Conservation (phyloP, 1,140 invertebrate species). For the Streblospio benedicti region DNA sequence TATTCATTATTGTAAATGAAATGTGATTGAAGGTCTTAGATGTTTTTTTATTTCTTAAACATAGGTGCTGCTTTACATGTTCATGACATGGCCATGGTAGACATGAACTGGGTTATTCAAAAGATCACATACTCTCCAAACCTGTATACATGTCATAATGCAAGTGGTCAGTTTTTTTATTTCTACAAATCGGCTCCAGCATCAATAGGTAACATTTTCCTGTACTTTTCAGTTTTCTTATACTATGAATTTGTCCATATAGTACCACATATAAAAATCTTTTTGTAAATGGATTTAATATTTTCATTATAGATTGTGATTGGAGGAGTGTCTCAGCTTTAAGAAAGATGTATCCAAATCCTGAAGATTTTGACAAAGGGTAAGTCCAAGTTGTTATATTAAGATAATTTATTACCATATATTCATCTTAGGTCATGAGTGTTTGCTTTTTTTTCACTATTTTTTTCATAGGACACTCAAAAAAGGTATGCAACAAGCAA, state of each 20-base stretch:
- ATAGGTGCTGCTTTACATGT: constrained; percentile 65
- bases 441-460: too few species aligned
- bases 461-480: too few species aligned
- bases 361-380: constrained; percentile 52
- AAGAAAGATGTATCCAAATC: constrained; percentile 45
- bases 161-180: constrained; percentile 30
- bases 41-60: too few species aligned
- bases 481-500: too few species aligned
- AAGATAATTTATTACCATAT: too few species aligned
- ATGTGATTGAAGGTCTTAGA: too few species aligned
- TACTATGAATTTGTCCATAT: too few species aligned
- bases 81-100: constrained; percentile 60
- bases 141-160: constrained; percentile 58
- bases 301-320: constrained; percentile 43
- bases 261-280: too few species aligned
- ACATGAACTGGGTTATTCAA: constrained; percentile 57
- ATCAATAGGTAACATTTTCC: constrained; percentile 24
- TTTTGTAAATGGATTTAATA: constrained; percentile 4
- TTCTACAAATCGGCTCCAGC: constrained; percentile 25
- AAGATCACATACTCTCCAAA: constrained; percentile 61
- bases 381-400: constrained; percentile 16
- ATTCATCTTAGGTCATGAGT: too few species aligned
- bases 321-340: constrained; percentile 54
- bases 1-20: too few species aligned
- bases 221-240: too few species aligned